A percentile compares a stretch with the other conserved stretches of the same genome.
Evolutionary conservation across 2,113 vertebrate species (phyloP).

Genomic region (Gobiocypris rarus): DNA sequence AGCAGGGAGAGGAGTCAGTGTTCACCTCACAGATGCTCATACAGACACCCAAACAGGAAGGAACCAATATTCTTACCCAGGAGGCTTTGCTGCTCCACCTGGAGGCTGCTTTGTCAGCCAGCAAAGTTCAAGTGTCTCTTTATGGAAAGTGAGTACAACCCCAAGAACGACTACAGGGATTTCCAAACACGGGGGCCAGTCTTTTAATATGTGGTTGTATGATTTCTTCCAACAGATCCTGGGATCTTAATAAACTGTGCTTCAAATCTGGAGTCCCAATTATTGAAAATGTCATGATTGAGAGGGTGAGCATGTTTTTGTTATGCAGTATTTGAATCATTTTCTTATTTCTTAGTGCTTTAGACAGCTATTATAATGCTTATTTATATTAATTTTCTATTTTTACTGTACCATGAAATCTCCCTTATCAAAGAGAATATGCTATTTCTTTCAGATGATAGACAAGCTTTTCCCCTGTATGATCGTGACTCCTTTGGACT

Average conservation of each 20-base stretch:
- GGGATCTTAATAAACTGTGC: conserved; percentile 99
- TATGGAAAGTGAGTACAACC: conserved; percentile 93
- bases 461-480: conserved; percentile 99
- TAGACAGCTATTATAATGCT: not conserved
- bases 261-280: conserved; percentile 98
- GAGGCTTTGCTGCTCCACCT: conserved; percentile 93
- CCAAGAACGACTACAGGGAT: not conserved
- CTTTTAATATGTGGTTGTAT: conserved; percentile 5
- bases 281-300: conserved; percentile 98
- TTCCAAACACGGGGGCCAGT: not conserved
- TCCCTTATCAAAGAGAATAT: conserved; percentile 29
- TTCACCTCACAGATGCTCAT: conserved; percentile 97
- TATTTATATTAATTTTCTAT: not conserved
- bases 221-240: conserved; percentile 79
- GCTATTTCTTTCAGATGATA: conserved; percentile 85
- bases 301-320: conserved; percentile 82
- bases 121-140: conserved; percentile 96
- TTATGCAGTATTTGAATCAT: not conserved
- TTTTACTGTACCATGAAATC: not conserved
- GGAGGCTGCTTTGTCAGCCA: conserved; percentile 90
- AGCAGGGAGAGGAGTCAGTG: conserved; percentile 92
- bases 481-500: conserved; percentile 97
- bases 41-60: conserved; percentile 90
- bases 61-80: conserved; percentile 88
- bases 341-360: not conserved